phyloP scores from a whole-genome alignment of 2,113 vertebrate genomes.

The Paraplagusia blochii region DNA sequence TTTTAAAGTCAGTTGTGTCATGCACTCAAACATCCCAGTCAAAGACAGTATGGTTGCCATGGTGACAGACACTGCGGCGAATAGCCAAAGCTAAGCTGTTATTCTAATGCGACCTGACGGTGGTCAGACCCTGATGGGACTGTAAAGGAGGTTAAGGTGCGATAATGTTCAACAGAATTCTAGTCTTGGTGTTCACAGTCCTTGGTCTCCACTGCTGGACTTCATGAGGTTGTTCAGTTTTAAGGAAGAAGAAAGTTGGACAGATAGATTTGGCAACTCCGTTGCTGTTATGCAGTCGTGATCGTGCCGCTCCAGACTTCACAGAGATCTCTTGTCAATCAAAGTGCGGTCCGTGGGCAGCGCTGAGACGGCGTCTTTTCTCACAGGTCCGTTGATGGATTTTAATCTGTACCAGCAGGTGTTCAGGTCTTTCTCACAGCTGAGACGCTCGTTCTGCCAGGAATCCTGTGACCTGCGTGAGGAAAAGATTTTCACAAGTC shows the following conservation, averaged over 20 bases:
- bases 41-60: constrained; percentile 64
- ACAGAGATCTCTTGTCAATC: constrained; percentile 53
- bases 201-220: constrained; percentile 4
- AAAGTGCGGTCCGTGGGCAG: constrained; percentile 47
- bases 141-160: constrained; percentile 20
- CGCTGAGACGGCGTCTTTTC: constrained; percentile 16
- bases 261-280: constrained; percentile 20
- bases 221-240: constrained; percentile 2
- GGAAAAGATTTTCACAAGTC: too few relatives aligned
- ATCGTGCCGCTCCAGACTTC: constrained; percentile 22
- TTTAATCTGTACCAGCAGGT: constrained; percentile 6
- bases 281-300: background rate
- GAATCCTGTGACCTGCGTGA: background rate
- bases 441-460: background rate
- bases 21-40: constrained; percentile 36
- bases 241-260: constrained; percentile 1
- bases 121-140: constrained; percentile 27
- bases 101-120: constrained; percentile 43
- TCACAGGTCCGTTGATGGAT: constrained; percentile 10
- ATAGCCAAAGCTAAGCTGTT: constrained; percentile 48
- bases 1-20: constrained; percentile 10
- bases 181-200: too few relatives aligned
- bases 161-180: too few relatives aligned
- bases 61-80: constrained; percentile 62
- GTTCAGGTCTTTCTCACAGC: constrained; percentile 7